Conservation (phyloP, 2,888 invertebrate species). For the Melitaea athalia region DNA sequence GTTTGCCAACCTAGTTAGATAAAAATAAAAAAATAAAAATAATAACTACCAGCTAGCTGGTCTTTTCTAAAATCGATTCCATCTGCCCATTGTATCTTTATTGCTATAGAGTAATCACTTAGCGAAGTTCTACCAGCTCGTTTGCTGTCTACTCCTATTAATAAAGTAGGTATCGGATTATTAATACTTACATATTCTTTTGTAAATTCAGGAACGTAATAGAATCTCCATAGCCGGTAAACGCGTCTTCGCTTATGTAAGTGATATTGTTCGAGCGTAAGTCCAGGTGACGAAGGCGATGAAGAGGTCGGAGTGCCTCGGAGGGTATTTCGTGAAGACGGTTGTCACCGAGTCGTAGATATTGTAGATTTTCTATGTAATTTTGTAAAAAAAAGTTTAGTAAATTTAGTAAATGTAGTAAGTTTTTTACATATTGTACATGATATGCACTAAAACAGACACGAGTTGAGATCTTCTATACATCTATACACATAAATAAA, state of each 20-base stretch:
- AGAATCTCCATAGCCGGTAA: constrained; percentile 93
- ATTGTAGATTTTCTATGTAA: constrained; percentile 91
- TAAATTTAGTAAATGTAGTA: background rate
- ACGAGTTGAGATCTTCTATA: too few relatives aligned
- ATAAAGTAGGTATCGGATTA: background rate
- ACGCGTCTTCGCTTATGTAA: constrained; percentile 91
- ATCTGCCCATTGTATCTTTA: too few relatives aligned
- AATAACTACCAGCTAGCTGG: too few relatives aligned
- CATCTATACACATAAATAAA: too few relatives aligned
- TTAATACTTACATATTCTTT: constrained; percentile 90
- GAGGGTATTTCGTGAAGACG: constrained; percentile 93
- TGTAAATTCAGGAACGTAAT: constrained; percentile 96
- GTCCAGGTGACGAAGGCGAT: constrained; percentile 93
- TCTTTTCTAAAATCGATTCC: too few relatives aligned
- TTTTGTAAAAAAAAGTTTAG: background rate
- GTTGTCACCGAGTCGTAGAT: constrained; percentile 93
- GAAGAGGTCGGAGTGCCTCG: constrained; percentile 90
- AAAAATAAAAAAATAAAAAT: too few relatives aligned
- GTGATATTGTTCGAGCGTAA: constrained; percentile 94
- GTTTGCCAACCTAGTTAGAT: too few relatives aligned
- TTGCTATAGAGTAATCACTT: too few relatives aligned
- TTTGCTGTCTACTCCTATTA: too few relatives aligned
- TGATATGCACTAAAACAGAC: background rate
- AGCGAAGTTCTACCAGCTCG: too few relatives aligned
- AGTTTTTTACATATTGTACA: background rate